Conservation (phyloP, 2,113 vertebrate species). For the Mustelus asterias region DNA sequence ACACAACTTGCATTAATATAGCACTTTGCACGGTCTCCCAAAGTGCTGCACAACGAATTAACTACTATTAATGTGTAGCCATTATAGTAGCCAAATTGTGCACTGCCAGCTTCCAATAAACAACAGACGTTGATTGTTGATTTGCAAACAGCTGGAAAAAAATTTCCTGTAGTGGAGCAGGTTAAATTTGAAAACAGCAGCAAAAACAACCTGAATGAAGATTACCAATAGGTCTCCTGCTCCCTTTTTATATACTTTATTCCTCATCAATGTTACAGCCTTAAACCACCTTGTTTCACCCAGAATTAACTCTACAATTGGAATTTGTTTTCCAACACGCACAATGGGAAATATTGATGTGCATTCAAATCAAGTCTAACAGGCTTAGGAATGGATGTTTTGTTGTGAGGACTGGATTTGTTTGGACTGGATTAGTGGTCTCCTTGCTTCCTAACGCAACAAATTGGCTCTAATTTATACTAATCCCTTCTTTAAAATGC, state of each 20-base stretch:
- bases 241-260: background rate
- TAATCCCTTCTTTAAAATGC: slow-evolving; percentile 50
- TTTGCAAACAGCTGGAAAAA: background rate
- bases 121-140: background rate
- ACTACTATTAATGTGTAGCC: too few species aligned
- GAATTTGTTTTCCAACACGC: background rate
- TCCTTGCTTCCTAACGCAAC: slow-evolving; percentile 45
- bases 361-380: slow-evolving; percentile 50
- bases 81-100: background rate
- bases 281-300: background rate
- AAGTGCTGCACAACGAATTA: background rate
- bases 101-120: background rate
- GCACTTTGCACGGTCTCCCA: background rate
- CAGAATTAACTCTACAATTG: background rate
- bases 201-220: background rate
- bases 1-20: background rate
- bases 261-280: background rate
- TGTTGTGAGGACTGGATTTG: slow-evolving; percentile 44
- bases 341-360: slow-evolving; percentile 33
- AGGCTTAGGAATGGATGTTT: slow-evolving; percentile 35
- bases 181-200: background rate
- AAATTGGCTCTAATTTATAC: slow-evolving; percentile 51
- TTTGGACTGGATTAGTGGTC: slow-evolving; percentile 56
- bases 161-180: background rate
- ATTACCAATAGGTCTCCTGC: background rate